These are phyloP conservation scores for Iselma pallidipennis DNA, from an alignment of 2,888 invertebrate species.

Conservation along the genomic window DNA sequence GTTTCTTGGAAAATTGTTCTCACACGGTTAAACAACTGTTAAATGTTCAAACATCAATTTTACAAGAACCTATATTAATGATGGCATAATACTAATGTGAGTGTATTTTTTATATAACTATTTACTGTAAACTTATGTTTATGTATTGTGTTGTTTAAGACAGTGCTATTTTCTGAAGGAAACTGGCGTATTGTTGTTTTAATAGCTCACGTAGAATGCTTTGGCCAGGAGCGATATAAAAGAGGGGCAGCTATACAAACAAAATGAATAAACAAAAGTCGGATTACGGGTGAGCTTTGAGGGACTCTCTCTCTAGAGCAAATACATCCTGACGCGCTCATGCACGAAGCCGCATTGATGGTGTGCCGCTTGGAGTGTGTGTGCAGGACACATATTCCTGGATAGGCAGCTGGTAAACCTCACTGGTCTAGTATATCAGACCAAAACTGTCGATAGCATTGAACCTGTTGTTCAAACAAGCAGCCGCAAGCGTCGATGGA, in stretches of 20 bases:
- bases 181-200: neutral
- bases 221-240: constrained; percentile 29
- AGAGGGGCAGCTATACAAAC: constrained; percentile 43
- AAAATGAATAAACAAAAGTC: constrained; percentile 52
- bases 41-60: constrained; percentile 34
- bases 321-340: constrained; percentile 42
- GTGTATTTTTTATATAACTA: too few species aligned
- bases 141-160: neutral
- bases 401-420: constrained; percentile 37
- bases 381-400: constrained; percentile 27
- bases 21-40: constrained; percentile 29
- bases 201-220: constrained; percentile 12
- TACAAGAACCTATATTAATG: too few species aligned
- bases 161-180: neutral
- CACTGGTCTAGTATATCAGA: constrained; percentile 29
- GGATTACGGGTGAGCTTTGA: constrained; percentile 49
- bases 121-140: neutral
- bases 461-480: constrained; percentile 50
- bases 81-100: too few species aligned
- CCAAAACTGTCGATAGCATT: constrained; percentile 46
- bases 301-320: constrained; percentile 45
- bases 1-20: constrained; percentile 11
- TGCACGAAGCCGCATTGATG: constrained; percentile 36
- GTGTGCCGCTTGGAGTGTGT: constrained; percentile 23
- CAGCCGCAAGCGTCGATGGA: constrained; percentile 43